Evolutionary conservation across 2,797 vertebrate genomes (phyloP), one percentile per base, ranked within the genome.

Genomic region (Antrozous pallidus): DNA sequence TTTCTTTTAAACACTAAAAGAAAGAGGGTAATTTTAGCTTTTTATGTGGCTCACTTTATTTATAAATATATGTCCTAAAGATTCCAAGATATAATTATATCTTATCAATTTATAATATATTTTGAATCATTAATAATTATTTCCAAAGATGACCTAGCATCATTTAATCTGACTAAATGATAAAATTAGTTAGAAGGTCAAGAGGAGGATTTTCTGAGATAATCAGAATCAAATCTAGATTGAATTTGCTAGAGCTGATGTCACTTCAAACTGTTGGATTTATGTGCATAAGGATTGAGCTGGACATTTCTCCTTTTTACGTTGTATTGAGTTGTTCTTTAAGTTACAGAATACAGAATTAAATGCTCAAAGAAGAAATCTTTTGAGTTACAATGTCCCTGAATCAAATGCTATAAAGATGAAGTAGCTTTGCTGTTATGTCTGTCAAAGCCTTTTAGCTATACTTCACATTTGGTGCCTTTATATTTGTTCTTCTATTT

Each of bases 401-500:
- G 95, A 97, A 97, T 98, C 96, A 97, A 98, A 98, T 88, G 96
- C 95, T 97, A 93, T 97, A 97, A 98, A 97, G 93, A 97, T 96
- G 95, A 98, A 98, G 97, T 96, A 97, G 96, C 89, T 96, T 96
- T 96, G 96, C 97, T 98, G 97, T 98, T 98, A 98, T 98, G 98
- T 98, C 97, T 97, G 97, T 98, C 89, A 94, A 98, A 98, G 96
- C 97, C 97, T 98, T 98, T 97, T 96, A 97, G 97, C 97, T 98
- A 97, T 97, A 96, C 96, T 98, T 98, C 97, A 98, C 96, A 98
- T 98, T 98, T 98, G 95, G 96, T 96, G 96, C 95, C 97, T 98
- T 98, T 98, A 98, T 98, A 98, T 98, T 98, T 98, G 97, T 97
- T 98, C 97, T 96, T 98, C 97, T 97, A 95, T 97, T 98, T 98